Percentiles rank a stretch among this genome's conserved stretches.
phyloP scores from a whole-genome alignment of 2,888 invertebrate genomes.

The Tetropium fuscum region DNA sequence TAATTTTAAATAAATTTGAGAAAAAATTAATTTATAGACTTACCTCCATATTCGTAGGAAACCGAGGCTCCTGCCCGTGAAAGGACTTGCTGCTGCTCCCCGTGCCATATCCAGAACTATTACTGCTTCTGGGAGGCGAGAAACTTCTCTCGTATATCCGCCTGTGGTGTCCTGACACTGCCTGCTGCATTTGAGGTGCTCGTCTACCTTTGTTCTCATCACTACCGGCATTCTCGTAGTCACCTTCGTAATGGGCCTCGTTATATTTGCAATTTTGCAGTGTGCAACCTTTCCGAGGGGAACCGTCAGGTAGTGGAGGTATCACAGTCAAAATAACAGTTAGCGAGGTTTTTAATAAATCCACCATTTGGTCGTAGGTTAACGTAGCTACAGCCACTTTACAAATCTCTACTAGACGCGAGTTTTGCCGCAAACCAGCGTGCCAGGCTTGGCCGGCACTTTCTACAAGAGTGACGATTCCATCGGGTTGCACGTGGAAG shows the following conservation, averaged over 20 bases:
- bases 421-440: constrained; percentile 91
- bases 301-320: constrained; percentile 78
- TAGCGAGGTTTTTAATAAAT: constrained; percentile 88
- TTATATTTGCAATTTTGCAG: constrained; percentile 75
- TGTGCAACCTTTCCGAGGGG: constrained; percentile 76
- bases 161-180: constrained; percentile 73
- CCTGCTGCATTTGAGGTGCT: constrained; percentile 66
- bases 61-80: constrained; percentile 58
- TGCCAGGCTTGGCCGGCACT: constrained; percentile 77
- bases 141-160: constrained; percentile 80
- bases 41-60: constrained; percentile 65
- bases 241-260: constrained; percentile 72
- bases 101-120: constrained; percentile 88
- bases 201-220: constrained; percentile 65
- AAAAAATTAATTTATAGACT: constrained; percentile 25
- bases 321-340: constrained; percentile 88
- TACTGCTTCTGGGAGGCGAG: constrained; percentile 81
- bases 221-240: constrained; percentile 73
- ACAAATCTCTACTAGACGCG: constrained; percentile 83
- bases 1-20: not conserved
- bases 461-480: constrained; percentile 93
- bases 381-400: constrained; percentile 87
- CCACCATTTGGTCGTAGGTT: constrained; percentile 93
- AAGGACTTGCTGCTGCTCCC: constrained; percentile 72
- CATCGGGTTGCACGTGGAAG: constrained; percentile 92